Evolutionary conservation across 2,113 vertebrate genomes (phyloP).

Genomic region (Conger conger): DNA sequence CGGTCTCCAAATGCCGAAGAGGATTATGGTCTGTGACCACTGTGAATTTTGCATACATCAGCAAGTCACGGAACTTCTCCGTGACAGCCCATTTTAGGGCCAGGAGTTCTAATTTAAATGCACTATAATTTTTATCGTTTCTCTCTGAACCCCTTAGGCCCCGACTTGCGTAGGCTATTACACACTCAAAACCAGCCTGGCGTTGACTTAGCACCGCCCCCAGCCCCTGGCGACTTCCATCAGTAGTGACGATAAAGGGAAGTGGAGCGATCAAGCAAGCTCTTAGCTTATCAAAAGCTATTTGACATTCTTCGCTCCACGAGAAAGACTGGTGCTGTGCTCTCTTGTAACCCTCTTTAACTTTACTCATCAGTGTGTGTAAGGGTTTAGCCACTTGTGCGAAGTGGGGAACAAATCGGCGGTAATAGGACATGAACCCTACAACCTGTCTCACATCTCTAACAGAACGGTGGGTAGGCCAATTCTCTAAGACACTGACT

Average conservation of each 20-base stretch:
- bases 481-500: neutral
- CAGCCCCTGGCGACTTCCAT: constrained; percentile 11
- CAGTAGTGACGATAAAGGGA: constrained; percentile 16
- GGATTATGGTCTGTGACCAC: neutral
- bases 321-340: neutral
- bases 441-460: constrained; percentile 27
- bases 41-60: constrained; percentile 22
- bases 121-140: constrained; percentile 23
- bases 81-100: constrained; percentile 21
- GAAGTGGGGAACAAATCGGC: constrained; percentile 28
- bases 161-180: no score
- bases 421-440: constrained; percentile 28
- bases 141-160: no score
- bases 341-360: neutral
- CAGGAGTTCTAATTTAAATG: constrained; percentile 19
- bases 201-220: constrained; percentile 31
- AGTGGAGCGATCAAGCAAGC: constrained; percentile 4
- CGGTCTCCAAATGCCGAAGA: constrained; percentile 1
- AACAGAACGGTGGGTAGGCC: neutral
- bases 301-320: constrained; percentile 22
- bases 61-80: constrained; percentile 27
- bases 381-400: constrained; percentile 16
- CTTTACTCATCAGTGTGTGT: constrained; percentile 1
- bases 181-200: constrained; percentile 2
- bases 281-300: constrained; percentile 20